Evolutionary conservation across 1,140 invertebrate species (phyloP).

Genomic region (Ectropis grisescens): DNA sequence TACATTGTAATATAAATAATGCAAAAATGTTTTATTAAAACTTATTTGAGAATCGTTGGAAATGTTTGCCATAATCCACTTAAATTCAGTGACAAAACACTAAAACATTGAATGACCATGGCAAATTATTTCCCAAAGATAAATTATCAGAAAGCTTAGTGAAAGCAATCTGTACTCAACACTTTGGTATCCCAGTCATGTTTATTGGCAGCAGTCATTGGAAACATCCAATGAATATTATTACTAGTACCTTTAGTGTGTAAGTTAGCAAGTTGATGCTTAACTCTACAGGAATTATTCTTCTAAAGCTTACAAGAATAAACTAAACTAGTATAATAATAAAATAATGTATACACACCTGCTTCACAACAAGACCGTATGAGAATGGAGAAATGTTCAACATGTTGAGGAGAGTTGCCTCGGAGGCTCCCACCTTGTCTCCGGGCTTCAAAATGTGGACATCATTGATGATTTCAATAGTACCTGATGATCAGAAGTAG

Average conservation of each 20-base stretch:
- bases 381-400: slow-evolving; percentile 99
- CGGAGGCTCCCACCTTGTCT: slow-evolving; percentile 98
- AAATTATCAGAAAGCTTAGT: slow-evolving; percentile 52
- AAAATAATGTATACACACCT: slow-evolving; percentile 50
- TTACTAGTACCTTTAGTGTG: no score
- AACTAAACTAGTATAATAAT: background rate
- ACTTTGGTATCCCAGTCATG: slow-evolving; percentile 39
- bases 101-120: no score
- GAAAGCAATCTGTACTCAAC: slow-evolving; percentile 58
- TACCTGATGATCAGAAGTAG: slow-evolving; percentile 62
- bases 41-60: background rate
- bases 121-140: slow-evolving; percentile 52
- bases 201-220: no score
- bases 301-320: no score
- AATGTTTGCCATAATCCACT: slow-evolving; percentile 32
- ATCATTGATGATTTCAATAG: slow-evolving; percentile 99
- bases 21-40: background rate
- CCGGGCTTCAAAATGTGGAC: slow-evolving; percentile 96
- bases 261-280: no score
- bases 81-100: no score
- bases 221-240: no score
- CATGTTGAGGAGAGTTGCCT: slow-evolving; percentile 99
- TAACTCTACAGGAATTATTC: no score
- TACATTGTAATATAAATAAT: no score
- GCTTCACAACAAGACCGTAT: slow-evolving; percentile 95